A percentile compares a stretch with the other conserved stretches of the same genome.
Evolutionary conservation across 2,797 vertebrate genomes (phyloP).

Genomic region (Erithacus rubecula): DNA sequence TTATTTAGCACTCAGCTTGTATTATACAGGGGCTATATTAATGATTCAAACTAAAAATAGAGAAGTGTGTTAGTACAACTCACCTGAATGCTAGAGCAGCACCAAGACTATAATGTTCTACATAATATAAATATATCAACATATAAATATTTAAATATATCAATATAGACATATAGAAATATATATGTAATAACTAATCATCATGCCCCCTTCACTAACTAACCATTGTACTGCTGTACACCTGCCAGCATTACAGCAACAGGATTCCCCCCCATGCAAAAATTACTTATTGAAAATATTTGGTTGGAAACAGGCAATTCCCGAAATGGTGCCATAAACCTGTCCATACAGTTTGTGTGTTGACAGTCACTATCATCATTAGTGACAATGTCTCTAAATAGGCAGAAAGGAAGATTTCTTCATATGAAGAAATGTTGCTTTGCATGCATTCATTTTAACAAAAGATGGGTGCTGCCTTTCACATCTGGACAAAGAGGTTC

Average conservation of each 20-base stretch:
- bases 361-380: neutral
- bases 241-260: neutral
- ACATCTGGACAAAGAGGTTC: neutral
- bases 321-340: neutral
- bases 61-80: neutral
- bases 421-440: neutral
- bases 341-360: neutral
- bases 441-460: neutral
- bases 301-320: neutral
- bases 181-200: neutral
- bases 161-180: neutral
- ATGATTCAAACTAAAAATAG: neutral
- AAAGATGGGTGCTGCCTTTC: neutral
- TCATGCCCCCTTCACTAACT: neutral
- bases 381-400: neutral
- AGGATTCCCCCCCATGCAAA: neutral
- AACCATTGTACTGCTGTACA: neutral
- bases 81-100: neutral
- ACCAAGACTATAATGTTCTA: neutral
- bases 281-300: constrained; percentile 22
- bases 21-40: neutral
- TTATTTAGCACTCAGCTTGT: neutral
- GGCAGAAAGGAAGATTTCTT: neutral
- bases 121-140: no score
- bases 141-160: neutral